Percentiles rank a stretch among this genome's conserved stretches.
phyloP scores from a whole-genome alignment of 1,140 invertebrate species.

The Holotrichia oblita region DNA sequence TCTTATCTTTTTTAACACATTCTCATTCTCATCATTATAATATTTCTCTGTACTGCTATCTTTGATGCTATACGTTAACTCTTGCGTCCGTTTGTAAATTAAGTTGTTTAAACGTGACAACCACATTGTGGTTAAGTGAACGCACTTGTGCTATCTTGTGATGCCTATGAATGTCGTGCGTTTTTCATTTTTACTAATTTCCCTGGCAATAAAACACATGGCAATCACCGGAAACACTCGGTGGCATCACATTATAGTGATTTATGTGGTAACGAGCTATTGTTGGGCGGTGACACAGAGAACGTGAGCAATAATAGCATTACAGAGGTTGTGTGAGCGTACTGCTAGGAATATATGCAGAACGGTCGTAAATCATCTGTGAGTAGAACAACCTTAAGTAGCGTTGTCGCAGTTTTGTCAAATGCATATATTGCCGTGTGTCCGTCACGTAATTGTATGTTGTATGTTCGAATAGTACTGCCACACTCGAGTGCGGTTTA shows the following conservation, averaged over 20 bases:
- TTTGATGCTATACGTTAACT: too few relatives aligned
- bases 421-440: not conserved
- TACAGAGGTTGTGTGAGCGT: not conserved
- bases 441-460: not conserved
- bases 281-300: constrained; percentile 3
- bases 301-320: not conserved
- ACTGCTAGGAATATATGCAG: constrained; percentile 11
- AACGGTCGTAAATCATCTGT: constrained; percentile 3
- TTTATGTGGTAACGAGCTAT: not conserved
- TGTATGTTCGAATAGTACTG: not conserved
- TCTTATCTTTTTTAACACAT: too few relatives aligned
- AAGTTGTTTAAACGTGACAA: not conserved
- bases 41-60: too few relatives aligned
- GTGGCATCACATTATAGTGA: constrained; percentile 16
- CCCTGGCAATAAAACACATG: not conserved
- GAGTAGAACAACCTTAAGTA: constrained; percentile 6
- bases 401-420: not conserved
- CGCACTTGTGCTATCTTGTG: not conserved
- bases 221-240: not conserved
- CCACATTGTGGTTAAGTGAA: not conserved
- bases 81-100: too few relatives aligned
- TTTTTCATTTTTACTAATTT: not conserved
- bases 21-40: too few relatives aligned
- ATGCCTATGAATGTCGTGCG: not conserved
- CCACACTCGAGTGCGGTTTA: too few relatives aligned